A percentile compares a stretch with the other conserved stretches of the same genome.
These are phyloP conservation scores for Epicauta chinensis DNA, from an alignment of 1,140 invertebrate species.

Conservation along the genomic window DNA sequence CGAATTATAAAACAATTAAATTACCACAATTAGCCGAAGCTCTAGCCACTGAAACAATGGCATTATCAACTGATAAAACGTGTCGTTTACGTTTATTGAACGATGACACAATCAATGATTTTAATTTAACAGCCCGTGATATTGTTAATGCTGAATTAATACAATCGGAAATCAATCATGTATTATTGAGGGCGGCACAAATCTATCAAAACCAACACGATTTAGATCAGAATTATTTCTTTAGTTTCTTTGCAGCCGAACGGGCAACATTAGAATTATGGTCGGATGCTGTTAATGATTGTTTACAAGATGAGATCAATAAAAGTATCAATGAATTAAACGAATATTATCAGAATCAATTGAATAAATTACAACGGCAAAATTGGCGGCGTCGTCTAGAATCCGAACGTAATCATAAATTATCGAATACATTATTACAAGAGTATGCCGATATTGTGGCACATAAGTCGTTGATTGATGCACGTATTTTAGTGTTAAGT, in stretches of 20 bases:
- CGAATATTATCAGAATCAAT: constrained; percentile 54
- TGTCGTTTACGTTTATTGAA: constrained; percentile 39
- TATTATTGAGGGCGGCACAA: constrained; percentile 59
- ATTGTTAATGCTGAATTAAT: constrained; percentile 64
- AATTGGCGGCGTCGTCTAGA: constrained; percentile 43
- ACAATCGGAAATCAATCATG: constrained; percentile 65
- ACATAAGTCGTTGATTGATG: constrained; percentile 69
- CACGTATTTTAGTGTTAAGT: constrained; percentile 56
- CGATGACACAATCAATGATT: constrained; percentile 54
- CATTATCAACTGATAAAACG: constrained; percentile 45
- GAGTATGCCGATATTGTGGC: constrained; percentile 69
- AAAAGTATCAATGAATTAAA: constrained; percentile 58
- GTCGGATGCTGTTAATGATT: constrained; percentile 61
- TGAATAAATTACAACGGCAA: constrained; percentile 43
- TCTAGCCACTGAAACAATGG: constrained; percentile 58
- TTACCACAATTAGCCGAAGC: constrained; percentile 59
- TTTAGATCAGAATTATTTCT: constrained; percentile 41
- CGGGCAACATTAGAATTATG: constrained; percentile 59
- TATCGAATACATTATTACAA: constrained; percentile 51
- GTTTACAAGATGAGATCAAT: constrained; percentile 62
- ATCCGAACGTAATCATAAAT: constrained; percentile 44
- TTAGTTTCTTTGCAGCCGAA: constrained; percentile 54
- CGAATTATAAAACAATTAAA: constrained; percentile 61
- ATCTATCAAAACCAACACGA: constrained; percentile 51
- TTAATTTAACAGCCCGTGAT: constrained; percentile 61